These are phyloP conservation scores for Stenodera caucasica DNA, from an alignment of 2,888 invertebrate species.

Conservation along the genomic window DNA sequence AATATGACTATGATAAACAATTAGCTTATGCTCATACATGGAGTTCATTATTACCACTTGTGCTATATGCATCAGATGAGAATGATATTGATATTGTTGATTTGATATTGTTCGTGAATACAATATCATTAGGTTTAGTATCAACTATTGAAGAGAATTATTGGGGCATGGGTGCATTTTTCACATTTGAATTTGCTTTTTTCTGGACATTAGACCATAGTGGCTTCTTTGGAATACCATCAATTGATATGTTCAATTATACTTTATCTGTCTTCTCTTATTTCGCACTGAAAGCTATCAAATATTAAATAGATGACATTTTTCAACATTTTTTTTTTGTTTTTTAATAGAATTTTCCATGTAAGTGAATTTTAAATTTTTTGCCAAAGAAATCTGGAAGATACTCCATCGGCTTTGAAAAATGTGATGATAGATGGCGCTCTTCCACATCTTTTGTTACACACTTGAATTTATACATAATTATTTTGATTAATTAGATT, in stretches of 20 bases:
- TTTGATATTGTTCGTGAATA: conserved; percentile 37
- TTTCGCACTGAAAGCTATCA: conserved; percentile 47
- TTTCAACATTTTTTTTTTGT: conserved; percentile 39
- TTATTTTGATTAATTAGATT: too few species aligned
- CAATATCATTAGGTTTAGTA: conserved; percentile 41
- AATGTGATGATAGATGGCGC: not conserved
- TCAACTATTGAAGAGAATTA: conserved; percentile 46
- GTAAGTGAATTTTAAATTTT: conserved; percentile 20
- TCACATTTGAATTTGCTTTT: conserved; percentile 47
- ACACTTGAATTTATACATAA: too few species aligned
- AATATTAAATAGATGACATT: too few species aligned
- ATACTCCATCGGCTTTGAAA: too few species aligned
- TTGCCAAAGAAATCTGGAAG: too few species aligned
- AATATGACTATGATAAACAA: conserved; percentile 34
- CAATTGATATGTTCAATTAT: conserved; percentile 52
- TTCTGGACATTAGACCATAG: conserved; percentile 44
- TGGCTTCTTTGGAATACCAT: conserved; percentile 46
- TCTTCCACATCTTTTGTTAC: too few species aligned
- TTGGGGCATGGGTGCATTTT: conserved; percentile 42
- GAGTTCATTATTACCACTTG: conserved; percentile 40
- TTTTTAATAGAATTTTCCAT: conserved; percentile 22
- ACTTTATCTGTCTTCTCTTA: conserved; percentile 51
- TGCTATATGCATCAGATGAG: conserved; percentile 36
- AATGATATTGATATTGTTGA: conserved; percentile 41
- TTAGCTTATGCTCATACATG: conserved; percentile 32